A percentile compares a stretch with the other conserved stretches of the same genome.
phyloP scores from a whole-genome alignment of 1,140 invertebrate genomes.

The Adelges cooleyi region DNA sequence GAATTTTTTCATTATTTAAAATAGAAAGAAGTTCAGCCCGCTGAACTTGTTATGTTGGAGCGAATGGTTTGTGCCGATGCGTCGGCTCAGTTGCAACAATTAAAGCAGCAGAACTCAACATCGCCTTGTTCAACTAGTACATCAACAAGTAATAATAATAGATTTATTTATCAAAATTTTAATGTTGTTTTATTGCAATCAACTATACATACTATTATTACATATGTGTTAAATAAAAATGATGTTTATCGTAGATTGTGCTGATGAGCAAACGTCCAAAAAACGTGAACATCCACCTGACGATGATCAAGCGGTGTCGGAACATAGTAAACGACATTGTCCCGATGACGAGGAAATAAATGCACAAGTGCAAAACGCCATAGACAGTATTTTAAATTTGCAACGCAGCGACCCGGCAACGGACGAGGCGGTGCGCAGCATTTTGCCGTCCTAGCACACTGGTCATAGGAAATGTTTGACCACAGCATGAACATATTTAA shows the following conservation, averaged over 20 bases:
- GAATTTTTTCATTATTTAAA: constrained; percentile 34
- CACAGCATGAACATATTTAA: constrained; percentile 17
- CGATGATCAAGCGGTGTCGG: constrained; percentile 26
- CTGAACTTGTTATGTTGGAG: constrained; percentile 61
- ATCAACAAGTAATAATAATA: not conserved
- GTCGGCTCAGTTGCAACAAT: constrained; percentile 45
- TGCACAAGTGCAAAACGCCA: constrained; percentile 63
- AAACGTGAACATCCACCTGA: constrained; percentile 6
- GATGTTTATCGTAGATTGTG: not conserved
- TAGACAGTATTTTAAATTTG: constrained; percentile 62
- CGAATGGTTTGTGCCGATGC: constrained; percentile 57
- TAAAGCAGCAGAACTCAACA: constrained; percentile 37
- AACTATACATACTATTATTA: no score
- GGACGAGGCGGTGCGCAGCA: constrained; percentile 47
- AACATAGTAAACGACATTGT: constrained; percentile 35
- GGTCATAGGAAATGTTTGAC: constrained; percentile 24
- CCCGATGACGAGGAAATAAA: constrained; percentile 46
- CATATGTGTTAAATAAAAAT: no score
- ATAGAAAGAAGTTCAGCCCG: constrained; percentile 53
- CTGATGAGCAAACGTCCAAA: constrained; percentile 4
- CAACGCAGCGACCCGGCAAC: constrained; percentile 43
- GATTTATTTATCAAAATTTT: no score
- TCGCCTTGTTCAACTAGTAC: constrained; percentile 1
- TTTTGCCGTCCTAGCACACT: constrained; percentile 43
- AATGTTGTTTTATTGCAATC: no score